Percentiles rank a stretch among this genome's conserved stretches.
Conservation (phyloP, 2,888 invertebrate genomes). For the Diaphora mendica region DNA sequence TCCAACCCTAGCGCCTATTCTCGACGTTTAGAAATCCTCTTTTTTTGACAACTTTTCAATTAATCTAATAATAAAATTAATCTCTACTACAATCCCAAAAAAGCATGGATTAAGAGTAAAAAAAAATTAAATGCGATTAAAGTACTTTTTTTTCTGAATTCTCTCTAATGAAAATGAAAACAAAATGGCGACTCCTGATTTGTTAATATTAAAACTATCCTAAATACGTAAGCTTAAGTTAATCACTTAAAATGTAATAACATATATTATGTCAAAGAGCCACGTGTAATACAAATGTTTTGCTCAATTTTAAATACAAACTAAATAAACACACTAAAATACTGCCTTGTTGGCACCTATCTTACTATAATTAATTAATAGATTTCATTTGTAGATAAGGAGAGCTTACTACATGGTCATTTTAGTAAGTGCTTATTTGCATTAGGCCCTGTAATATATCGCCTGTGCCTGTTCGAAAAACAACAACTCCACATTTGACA, state of each 20-base stretch:
- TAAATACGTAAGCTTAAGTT: not conserved
- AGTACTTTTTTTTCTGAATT: too few species aligned
- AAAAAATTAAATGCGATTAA: too few species aligned
- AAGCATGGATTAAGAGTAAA: too few species aligned
- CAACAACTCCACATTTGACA: not conserved
- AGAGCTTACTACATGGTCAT: not conserved
- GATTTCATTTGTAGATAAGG: slow-evolving; percentile 31
- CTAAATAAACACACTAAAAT: slow-evolving; percentile 4
- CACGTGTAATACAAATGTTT: slow-evolving; percentile 11
- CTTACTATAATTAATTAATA: slow-evolving; percentile 27
- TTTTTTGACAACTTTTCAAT: too few species aligned
- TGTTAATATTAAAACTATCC: not conserved
- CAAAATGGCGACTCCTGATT: not conserved
- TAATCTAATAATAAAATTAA: too few species aligned
- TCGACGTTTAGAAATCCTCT: too few species aligned
- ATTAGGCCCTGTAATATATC: slow-evolving; percentile 14
- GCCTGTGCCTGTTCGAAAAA: not conserved
- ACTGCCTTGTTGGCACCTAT: not conserved
- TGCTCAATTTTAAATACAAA: slow-evolving; percentile 3
- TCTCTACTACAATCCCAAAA: too few species aligned
- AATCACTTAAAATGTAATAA: not conserved
- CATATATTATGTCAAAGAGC: slow-evolving; percentile 13
- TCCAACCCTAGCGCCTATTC: too few species aligned
- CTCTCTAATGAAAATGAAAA: not conserved
- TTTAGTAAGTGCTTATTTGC: slow-evolving; percentile 24